Evolutionary conservation across 2,888 invertebrate species (phyloP).

Genomic region (Hymenopus coronatus): DNA sequence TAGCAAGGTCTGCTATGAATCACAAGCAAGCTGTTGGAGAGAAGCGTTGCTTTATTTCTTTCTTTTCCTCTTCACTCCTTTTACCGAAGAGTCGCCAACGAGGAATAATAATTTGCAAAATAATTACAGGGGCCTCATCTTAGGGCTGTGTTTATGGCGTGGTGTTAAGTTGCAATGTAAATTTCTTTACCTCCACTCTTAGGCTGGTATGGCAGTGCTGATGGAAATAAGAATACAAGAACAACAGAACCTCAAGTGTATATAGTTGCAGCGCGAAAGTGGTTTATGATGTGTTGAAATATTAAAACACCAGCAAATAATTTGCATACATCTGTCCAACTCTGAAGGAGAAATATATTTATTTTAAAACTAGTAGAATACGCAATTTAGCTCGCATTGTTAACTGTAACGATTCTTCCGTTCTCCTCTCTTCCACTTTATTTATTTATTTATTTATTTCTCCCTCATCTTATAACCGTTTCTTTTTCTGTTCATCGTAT

Average conservation of each 20-base stretch:
- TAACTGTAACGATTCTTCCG: too few relatives aligned
- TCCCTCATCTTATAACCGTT: too few relatives aligned
- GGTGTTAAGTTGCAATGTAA: neutral
- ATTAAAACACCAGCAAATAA: too few relatives aligned
- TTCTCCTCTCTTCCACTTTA: too few relatives aligned
- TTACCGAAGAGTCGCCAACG: neutral
- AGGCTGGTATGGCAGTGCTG: neutral
- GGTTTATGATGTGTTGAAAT: too few relatives aligned
- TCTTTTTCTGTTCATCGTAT: too few relatives aligned
- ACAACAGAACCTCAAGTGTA: neutral
- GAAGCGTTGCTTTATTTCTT: neutral
- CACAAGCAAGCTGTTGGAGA: neutral
- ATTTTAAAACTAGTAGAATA: too few relatives aligned
- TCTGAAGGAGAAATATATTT: too few relatives aligned
- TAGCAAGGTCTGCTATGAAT: neutral
- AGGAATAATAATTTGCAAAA: neutral
- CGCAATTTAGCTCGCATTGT: too few relatives aligned
- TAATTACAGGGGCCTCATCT: neutral
- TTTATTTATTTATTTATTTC: too few relatives aligned
- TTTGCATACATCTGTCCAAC: too few relatives aligned
- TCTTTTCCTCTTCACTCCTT: neutral
- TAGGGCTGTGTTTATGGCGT: neutral
- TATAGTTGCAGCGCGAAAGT: too few relatives aligned
- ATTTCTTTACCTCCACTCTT: neutral
- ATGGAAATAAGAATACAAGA: neutral